phyloP scores from a whole-genome alignment of 2,888 invertebrate species.

The Muschampia plurimacula region DNA sequence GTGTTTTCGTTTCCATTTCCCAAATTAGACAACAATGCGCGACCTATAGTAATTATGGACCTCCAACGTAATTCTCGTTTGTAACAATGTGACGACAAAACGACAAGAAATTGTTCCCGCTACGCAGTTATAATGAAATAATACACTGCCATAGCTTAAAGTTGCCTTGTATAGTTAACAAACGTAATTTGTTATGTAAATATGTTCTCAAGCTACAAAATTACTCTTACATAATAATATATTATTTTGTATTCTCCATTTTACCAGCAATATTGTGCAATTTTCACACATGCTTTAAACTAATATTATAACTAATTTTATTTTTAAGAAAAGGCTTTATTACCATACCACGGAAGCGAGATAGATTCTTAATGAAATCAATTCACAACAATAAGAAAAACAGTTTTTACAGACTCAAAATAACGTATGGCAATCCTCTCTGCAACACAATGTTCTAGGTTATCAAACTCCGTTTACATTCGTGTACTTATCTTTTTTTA shows the following conservation, averaged over 20 bases:
- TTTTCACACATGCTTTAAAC: too few species aligned
- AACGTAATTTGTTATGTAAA: background rate
- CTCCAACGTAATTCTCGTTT: conserved; percentile 60
- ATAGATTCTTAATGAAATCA: too few species aligned
- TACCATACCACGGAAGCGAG: too few species aligned
- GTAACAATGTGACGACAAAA: conserved; percentile 38
- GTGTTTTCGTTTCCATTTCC: conserved; percentile 58
- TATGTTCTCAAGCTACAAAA: background rate
- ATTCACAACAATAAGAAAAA: too few species aligned
- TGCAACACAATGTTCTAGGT: too few species aligned
- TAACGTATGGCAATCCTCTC: too few species aligned
- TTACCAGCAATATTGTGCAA: too few species aligned
- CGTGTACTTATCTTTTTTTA: too few species aligned
- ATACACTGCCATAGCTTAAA: background rate
- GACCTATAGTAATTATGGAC: conserved; percentile 61
- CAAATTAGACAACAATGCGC: conserved; percentile 61
- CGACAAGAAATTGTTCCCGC: background rate
- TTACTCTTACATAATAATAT: background rate
- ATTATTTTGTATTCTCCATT: background rate
- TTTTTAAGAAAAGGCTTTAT: too few species aligned
- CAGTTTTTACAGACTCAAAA: too few species aligned
- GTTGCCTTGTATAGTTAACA: background rate
- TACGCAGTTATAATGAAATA: background rate
- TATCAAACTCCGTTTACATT: too few species aligned
- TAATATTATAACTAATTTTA: too few species aligned